Evolutionary conservation across 1,140 invertebrate genomes (phyloP).

Genomic region (Drosophila paulistorum): DNA sequence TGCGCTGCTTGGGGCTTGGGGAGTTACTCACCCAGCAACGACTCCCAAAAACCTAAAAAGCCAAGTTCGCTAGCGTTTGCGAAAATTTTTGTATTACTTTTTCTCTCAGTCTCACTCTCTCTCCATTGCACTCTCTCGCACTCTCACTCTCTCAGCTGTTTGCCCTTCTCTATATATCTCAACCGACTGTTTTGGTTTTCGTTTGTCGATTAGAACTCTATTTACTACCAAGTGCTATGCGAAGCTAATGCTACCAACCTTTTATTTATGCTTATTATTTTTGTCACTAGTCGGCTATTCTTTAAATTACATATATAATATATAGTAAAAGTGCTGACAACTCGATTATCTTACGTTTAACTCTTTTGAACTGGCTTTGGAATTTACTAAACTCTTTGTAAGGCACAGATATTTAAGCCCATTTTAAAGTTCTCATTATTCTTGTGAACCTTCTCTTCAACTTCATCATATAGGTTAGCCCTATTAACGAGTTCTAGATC

Average conservation of each 20-base stretch:
- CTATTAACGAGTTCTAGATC: too few species aligned
- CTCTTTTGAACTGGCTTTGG: too few species aligned
- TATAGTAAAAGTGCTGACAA: not conserved
- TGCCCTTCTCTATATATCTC: conserved; percentile 5
- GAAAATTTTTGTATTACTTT: conserved; percentile 19
- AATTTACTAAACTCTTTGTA: too few species aligned
- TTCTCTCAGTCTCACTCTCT: not conserved
- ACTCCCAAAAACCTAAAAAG: conserved; percentile 9
- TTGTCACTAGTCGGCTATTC: not conserved
- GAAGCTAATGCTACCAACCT: conserved; percentile 18
- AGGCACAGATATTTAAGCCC: too few species aligned
- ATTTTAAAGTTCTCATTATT: too few species aligned
- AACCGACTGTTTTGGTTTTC: conserved; percentile 35
- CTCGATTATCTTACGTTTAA: too few species aligned
- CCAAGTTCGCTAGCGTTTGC: conserved; percentile 43
- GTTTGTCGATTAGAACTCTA: conserved; percentile 52
- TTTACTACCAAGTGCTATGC: conserved; percentile 41
- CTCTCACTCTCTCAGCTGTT: conserved; percentile 1
- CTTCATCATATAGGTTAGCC: too few species aligned
- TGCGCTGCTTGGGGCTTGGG: conserved; percentile 24
- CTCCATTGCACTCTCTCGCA: not conserved
- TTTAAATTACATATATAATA: too few species aligned
- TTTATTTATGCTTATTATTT: conserved; percentile 2
- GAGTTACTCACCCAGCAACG: conserved; percentile 54
- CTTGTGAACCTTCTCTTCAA: too few species aligned